Evolutionary conservation across 2,888 invertebrate species (phyloP).

Genomic region (Acronicta psi): DNA sequence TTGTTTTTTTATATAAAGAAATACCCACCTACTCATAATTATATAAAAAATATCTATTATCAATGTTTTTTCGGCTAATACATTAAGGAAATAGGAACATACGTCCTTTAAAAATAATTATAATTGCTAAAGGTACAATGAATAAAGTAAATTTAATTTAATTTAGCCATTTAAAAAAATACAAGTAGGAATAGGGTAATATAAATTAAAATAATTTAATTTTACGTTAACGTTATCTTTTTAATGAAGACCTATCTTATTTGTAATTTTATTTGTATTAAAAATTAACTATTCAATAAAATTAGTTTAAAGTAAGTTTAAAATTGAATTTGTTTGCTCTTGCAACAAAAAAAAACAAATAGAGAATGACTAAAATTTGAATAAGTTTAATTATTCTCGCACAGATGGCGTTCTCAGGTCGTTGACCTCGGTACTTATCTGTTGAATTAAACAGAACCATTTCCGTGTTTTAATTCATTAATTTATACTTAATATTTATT

Average conservation of each 20-base stretch:
- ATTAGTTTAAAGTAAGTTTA: not conserved
- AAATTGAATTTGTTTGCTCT: too few species aligned
- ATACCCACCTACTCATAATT: too few species aligned
- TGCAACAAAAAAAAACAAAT: too few species aligned
- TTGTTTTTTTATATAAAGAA: too few species aligned
- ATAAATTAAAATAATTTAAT: not conserved
- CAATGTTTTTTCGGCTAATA: too few species aligned
- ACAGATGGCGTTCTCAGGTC: constrained; percentile 71
- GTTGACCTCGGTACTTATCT: constrained; percentile 63
- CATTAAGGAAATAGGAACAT: too few species aligned
- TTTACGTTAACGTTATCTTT: too few species aligned
- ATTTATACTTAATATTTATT: constrained; percentile 12
- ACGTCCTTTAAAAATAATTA: too few species aligned
- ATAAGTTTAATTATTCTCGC: constrained; percentile 46
- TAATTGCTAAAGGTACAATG: not conserved
- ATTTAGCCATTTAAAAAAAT: not conserved
- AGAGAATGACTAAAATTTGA: constrained; percentile 19
- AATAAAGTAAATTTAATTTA: not conserved
- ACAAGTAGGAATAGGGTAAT: too few species aligned
- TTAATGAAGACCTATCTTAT: not conserved
- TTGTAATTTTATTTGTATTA: not conserved
- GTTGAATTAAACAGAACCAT: constrained; percentile 39
- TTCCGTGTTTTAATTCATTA: constrained; percentile 26
- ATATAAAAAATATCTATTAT: too few species aligned
- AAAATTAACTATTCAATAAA: not conserved